phyloP scores from a whole-genome alignment of 2,113 vertebrate species.

The Nematolebias whitei region DNA sequence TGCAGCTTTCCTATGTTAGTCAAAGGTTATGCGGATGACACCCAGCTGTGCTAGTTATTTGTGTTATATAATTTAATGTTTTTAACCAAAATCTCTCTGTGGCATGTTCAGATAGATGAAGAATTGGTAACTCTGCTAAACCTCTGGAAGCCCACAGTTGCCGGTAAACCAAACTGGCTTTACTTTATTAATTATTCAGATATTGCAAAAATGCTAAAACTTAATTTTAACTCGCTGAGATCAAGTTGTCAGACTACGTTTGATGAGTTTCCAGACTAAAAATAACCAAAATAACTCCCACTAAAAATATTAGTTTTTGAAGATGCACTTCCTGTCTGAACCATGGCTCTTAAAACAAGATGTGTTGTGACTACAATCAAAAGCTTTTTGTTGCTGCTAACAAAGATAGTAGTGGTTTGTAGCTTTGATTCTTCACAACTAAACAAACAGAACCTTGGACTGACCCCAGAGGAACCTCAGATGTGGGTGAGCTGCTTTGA shows the following conservation, averaged over 20 bases:
- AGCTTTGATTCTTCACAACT: constrained; percentile 28
- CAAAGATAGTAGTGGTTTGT: constrained; percentile 22
- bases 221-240: no score
- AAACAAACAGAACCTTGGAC: constrained; percentile 34
- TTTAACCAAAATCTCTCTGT: no score
- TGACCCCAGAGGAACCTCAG: constrained; percentile 48
- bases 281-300: not conserved
- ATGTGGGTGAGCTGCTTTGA: constrained; percentile 30
- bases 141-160: no score
- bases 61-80: no score
- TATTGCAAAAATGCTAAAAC: not conserved
- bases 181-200: not conserved
- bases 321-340: constrained; percentile 9
- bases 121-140: no score
- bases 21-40: not conserved
- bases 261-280: no score
- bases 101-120: no score
- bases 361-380: constrained; percentile 37
- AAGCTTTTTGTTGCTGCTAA: constrained; percentile 26
- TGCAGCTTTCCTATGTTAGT: not conserved
- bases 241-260: no score
- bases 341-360: not conserved
- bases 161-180: no score
- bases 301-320: not conserved
- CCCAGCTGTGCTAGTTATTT: not conserved